Evolutionary conservation across 2,113 vertebrate genomes (phyloP), one percentile per base, ranked within the genome.

Genomic region (Gnathochromis pfefferi): DNA sequence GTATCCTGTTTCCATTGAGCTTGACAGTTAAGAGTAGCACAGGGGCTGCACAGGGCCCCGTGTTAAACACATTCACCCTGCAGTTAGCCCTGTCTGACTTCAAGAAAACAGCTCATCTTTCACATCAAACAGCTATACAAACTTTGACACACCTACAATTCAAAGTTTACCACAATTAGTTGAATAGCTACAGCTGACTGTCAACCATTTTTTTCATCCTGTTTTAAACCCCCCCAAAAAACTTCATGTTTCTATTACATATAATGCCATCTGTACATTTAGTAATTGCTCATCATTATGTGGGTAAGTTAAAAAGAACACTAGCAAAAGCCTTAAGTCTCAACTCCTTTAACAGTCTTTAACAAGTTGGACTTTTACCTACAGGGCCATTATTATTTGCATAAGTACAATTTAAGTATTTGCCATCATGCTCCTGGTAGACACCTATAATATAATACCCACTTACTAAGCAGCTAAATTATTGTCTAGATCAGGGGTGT

Each of bases 21-120:
- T 81, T 87, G 88, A 89, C 45, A 78, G 82, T 86, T 86, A 51
- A 17, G 80, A 80, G 87, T 75, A 92, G 88, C 53, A 86, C 31
- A 82, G 91, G 92, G 85, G 84, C 83, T 84, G 16, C 26, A 65
- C 40, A 11, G 80, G 87, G 83, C 84, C 89, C 88, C 82, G 80
- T 93, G 93, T 94, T 94, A 80, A 95, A 94, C 94, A 94, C 90
- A 94, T 93, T 94, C 85, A 78, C 87, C 90, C 91, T 88, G 92
- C 88, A 92, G 95, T 92, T 85, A 93, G 85, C 91, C 79, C 84
- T 57, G 82, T 86, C 90, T 93, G 86, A 92, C 75, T 23, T 80
- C 55, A 85, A 91, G 80, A 81, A 57, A 85, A 86, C 16, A 82
- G 88, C 87, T 95, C 87, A 17, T 73, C 81, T 94, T 95, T 94